These are phyloP conservation scores for Lepidothrix coronata DNA, from an alignment of 2,113 vertebrate species.

Conservation along the genomic window DNA sequence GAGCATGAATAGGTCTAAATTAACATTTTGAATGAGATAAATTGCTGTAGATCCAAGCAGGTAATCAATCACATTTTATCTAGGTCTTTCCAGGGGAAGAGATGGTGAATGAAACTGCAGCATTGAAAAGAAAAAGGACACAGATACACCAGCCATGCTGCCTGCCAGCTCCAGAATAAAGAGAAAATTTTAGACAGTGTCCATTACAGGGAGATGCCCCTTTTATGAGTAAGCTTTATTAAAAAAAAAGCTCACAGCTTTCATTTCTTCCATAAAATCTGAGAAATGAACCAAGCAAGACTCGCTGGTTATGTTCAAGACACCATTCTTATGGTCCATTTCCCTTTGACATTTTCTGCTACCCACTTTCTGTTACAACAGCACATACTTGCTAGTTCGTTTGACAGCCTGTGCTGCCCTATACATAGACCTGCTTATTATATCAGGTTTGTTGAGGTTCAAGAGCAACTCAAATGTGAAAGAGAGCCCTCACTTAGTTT, in stretches of 20 bases:
- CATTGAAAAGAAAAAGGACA: background rate
- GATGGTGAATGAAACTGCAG: background rate
- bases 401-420: background rate
- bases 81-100: background rate
- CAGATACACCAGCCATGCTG: background rate
- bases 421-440: background rate
- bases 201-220: background rate
- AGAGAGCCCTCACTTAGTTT: background rate
- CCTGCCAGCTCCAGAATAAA: background rate
- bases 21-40: slow-evolving; percentile 34
- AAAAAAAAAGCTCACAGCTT: background rate
- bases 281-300: background rate
- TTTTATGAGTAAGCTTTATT: background rate
- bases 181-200: background rate
- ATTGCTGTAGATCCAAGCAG: background rate
- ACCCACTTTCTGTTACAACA: background rate
- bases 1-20: background rate
- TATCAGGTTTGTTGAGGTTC: background rate
- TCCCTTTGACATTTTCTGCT: background rate
- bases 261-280: background rate
- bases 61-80: slow-evolving; percentile 47
- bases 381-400: background rate
- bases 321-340: background rate
- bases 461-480: background rate
- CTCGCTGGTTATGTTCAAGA: background rate